A percentile compares a stretch with the other conserved stretches of the same genome.
Evolutionary conservation across 2,797 vertebrate species (phyloP).

Genomic region (Cyclura pinguis): DNA sequence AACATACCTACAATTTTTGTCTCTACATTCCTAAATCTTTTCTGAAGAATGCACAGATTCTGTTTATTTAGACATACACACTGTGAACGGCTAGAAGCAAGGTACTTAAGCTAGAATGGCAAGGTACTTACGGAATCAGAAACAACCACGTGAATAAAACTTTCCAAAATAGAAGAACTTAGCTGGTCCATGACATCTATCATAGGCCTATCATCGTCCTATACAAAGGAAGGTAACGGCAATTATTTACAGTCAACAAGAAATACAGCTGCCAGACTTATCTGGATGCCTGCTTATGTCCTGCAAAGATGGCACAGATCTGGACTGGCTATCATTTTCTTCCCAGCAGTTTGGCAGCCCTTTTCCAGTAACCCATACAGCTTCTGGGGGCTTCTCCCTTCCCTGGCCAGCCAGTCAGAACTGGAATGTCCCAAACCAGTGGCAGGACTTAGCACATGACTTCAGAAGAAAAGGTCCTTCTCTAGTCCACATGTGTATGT

Average conservation of each 20-base stretch:
- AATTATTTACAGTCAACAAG: conserved; percentile 45
- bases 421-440: no score
- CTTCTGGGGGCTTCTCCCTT: no score
- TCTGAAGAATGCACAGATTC: conserved; percentile 23
- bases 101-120: conserved; percentile 32
- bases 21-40: not conserved
- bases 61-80: conserved; percentile 14
- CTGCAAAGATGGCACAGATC: no score
- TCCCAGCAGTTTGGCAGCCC: no score
- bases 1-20: conserved; percentile 7
- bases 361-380: no score
- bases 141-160: conserved; percentile 94
- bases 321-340: no score
- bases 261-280: not conserved
- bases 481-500: no score
- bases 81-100: conserved; percentile 23
- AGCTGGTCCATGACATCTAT: conserved; percentile 99
- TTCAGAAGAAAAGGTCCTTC: no score
- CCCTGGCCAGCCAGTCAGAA: no score
- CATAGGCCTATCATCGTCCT: conserved; percentile 99
- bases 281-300: no score
- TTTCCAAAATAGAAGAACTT: conserved; percentile 96
- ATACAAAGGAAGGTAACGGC: conserved; percentile 52
- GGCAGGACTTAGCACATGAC: no score
- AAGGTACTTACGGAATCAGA: conserved; percentile 92